Base-by-base conservation (phyloP, 2,888 invertebrate species). In the Ischnura elegans region DNA sequence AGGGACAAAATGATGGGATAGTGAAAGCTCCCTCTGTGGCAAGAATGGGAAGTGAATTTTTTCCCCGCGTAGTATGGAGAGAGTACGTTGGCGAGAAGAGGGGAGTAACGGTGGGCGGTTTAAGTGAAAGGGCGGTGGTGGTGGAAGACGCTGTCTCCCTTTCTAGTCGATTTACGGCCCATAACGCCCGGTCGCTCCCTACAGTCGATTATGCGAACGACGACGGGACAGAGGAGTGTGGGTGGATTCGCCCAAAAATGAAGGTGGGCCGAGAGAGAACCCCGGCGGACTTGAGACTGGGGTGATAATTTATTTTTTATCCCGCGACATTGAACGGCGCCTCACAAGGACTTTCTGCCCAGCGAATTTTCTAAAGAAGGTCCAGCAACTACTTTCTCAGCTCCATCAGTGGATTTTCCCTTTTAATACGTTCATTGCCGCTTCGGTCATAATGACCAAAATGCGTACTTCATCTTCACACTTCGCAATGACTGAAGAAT, bases 121-220 rank as follows among this genome's bases (percentile, higher is more conserved):
- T 13, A 51, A 51, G 13, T 51, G 51, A 51, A 51, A 19, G 47
- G 61, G 61, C 21, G 61, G 0, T 2, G 25, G 61, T 3, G 61
- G n/a, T 5, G 19, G 61, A 25, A 61, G 76, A 76, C 76, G 29
- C 21, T 76, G 76, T 76, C 76, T 76, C 76, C 76, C 29, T 29
- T 76, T 76, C 76, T 36, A 76, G 76, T 76, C 76, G 76, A 76
- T 76, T 76, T 76, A 76, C 76, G 76, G 10, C 76, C 36, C 36
- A 76, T 76, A 36, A 36, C 76, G 76, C 13, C 36, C 76, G 29
- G 36, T 13, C 76, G 36, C 36, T 10, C 76, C 36, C 76, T 21
- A 16, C 25, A 76, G 36, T 76, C 76, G 76, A 76, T 76, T 76
- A 76, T 36, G 36, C 29, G 76, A 76, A 13, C 2, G 76, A 36